phyloP scores from a whole-genome alignment of 2,797 vertebrate species.

The Parauchenoglanis ngamensis region DNA sequence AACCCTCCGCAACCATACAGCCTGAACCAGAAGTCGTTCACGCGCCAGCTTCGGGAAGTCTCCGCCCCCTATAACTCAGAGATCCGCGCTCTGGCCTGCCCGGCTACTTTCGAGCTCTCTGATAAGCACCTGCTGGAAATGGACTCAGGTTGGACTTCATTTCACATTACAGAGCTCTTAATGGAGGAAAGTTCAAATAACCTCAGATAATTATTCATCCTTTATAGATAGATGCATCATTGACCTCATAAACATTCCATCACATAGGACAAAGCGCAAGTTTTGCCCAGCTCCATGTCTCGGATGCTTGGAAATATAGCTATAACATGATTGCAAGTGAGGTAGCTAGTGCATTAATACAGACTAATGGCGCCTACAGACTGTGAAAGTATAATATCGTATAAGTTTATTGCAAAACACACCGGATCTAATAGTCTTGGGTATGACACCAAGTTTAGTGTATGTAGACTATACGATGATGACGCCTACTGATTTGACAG shows the following conservation, averaged over 20 bases:
- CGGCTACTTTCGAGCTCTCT: slow-evolving; percentile 77
- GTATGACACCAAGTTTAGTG: too few relatives aligned
- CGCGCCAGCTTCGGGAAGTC: slow-evolving; percentile 73
- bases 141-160: slow-evolving; percentile 84
- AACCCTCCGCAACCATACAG: slow-evolving; percentile 83
- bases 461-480: too few relatives aligned
- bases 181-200: not conserved
- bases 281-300: not conserved
- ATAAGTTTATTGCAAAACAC: too few relatives aligned
- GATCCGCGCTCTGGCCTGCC: slow-evolving; percentile 73
- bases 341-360: too few relatives aligned
- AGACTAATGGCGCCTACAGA: too few relatives aligned
- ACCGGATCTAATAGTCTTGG: too few relatives aligned
- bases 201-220: not conserved
- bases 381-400: too few relatives aligned
- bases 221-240: not conserved
- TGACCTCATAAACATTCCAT: not conserved
- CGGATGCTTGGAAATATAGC: not conserved
- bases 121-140: slow-evolving; percentile 90
- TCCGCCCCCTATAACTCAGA: slow-evolving; percentile 72
- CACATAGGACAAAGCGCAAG: not conserved
- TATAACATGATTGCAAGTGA: not conserved
- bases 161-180: not conserved
- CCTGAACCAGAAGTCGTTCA: slow-evolving; percentile 77
- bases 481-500: too few relatives aligned